These are phyloP conservation scores for Hoplostethus atlanticus DNA, from an alignment of 2,797 vertebrate species.

Conservation along the genomic window DNA sequence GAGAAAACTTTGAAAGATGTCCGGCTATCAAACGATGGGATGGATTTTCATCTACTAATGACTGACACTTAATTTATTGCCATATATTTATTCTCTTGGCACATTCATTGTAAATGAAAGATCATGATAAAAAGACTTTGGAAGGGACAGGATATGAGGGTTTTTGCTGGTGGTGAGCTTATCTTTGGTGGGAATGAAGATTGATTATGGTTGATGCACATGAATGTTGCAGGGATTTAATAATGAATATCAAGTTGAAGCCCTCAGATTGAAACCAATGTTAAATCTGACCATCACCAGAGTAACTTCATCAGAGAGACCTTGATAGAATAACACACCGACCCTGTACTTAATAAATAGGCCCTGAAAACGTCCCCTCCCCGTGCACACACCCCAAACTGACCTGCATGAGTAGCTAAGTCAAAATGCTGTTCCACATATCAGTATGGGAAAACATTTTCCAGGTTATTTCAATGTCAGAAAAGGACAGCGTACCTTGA, in stretches of 20 bases:
- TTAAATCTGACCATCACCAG: conserved; percentile 81
- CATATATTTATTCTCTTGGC: conserved; percentile 80
- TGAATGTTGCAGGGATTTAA: conserved; percentile 66
- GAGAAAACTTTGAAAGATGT: conserved; percentile 61
- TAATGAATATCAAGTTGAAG: conserved; percentile 52
- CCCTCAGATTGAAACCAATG: conserved; percentile 64
- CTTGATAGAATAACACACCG: conserved; percentile 24
- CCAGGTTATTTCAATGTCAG: conserved; percentile 13
- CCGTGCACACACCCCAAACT: conserved; percentile 6
- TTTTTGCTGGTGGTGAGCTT: conserved; percentile 53
- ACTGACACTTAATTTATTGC: conserved; percentile 79
- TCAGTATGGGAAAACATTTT: conserved; percentile 59
- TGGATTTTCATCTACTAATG: conserved; percentile 72
- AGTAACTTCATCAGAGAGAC: conserved; percentile 55
- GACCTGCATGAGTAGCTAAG: conserved; percentile 40
- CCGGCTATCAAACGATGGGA: conserved; percentile 59
- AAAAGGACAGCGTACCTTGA: conserved; percentile 46
- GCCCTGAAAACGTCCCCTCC: conserved; percentile 25
- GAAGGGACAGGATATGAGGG: conserved; percentile 33
- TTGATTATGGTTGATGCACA: conserved; percentile 79
- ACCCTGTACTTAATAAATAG: conserved; percentile 15
- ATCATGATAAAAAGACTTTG: conserved; percentile 35
- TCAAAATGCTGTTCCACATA: conserved; percentile 68
- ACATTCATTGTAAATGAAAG: conserved; percentile 73
- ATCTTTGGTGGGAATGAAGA: conserved; percentile 87